Conservation (phyloP, 2,113 vertebrate genomes). For the Colaptes auratus region DNA sequence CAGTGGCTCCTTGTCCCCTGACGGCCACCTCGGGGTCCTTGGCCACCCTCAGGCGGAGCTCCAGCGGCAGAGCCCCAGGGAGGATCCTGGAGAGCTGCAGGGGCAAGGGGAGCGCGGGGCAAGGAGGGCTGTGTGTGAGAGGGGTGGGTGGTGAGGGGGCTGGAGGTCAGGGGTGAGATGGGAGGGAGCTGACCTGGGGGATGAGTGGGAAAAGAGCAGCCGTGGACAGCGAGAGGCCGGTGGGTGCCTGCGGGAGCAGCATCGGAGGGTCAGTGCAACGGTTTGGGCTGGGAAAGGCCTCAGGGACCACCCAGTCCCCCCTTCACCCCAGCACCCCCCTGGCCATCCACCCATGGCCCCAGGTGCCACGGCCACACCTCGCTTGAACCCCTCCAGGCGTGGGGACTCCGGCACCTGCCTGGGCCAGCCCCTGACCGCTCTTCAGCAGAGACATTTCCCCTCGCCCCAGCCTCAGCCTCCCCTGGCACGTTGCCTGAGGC, state of each 20-base stretch:
- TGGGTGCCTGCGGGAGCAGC: neutral
- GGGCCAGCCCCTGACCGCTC: too few species aligned
- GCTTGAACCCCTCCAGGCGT: too few species aligned
- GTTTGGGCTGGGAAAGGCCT: too few species aligned
- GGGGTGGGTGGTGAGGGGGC: rapidly evolving
- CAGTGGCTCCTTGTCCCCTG: neutral
- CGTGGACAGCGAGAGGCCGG: neutral
- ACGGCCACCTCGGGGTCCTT: neutral
- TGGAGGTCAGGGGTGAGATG: neutral
- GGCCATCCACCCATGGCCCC: too few species aligned
- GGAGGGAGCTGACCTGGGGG: slow-evolving; percentile 56
- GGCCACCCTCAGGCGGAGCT: neutral
- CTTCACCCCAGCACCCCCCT: too few species aligned
- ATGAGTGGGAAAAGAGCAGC: neutral
- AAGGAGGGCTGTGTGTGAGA: rapidly evolving
- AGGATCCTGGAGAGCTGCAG: neutral
- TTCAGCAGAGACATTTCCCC: too few species aligned
- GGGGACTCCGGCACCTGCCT: too few species aligned
- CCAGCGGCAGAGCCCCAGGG: slow-evolving; percentile 10
- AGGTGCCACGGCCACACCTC: too few species aligned
- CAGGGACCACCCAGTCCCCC: too few species aligned
- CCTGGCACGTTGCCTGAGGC: too few species aligned
- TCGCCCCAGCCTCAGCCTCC: too few species aligned
- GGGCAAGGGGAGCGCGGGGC: neutral
- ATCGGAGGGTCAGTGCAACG: too few species aligned